These are phyloP conservation scores for Ibycter americanus DNA, from an alignment of 2,797 vertebrate species.

Conservation along the genomic window DNA sequence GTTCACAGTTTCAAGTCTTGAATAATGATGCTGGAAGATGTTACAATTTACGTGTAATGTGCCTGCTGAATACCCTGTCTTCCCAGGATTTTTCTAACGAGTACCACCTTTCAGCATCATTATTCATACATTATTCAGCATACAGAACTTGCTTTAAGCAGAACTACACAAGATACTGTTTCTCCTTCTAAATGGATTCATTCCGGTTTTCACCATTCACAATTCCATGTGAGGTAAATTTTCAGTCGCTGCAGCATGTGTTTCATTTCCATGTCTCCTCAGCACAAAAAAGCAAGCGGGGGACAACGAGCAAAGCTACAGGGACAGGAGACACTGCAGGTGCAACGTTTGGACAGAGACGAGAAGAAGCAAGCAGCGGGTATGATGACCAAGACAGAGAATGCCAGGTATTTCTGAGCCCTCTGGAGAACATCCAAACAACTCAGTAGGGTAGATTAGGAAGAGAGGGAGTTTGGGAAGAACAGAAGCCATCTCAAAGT, in stretches of 20 bases:
- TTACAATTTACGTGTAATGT: neutral
- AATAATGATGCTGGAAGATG: neutral
- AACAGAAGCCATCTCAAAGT: neutral
- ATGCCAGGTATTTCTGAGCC: neutral
- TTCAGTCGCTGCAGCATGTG: neutral
- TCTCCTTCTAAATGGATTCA: neutral
- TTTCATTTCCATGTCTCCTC: neutral
- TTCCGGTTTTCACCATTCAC: neutral
- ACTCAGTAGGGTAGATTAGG: neutral
- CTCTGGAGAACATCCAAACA: neutral
- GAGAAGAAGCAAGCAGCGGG: neutral
- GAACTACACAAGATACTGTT: neutral
- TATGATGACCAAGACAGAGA: neutral
- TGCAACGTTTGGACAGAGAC: neutral
- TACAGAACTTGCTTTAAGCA: neutral
- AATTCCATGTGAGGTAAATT: neutral
- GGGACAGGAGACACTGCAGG: rapidly evolving
- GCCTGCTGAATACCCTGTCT: neutral
- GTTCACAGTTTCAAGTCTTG: neutral
- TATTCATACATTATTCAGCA: no score
- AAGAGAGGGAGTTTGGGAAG: neutral
- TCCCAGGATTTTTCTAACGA: neutral
- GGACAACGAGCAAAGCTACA: neutral
- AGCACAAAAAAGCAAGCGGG: neutral
- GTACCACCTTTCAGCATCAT: neutral